These are phyloP conservation scores for Chromobotia macracanthus DNA, from an alignment of 2,797 vertebrate species.

Conservation along the genomic window DNA sequence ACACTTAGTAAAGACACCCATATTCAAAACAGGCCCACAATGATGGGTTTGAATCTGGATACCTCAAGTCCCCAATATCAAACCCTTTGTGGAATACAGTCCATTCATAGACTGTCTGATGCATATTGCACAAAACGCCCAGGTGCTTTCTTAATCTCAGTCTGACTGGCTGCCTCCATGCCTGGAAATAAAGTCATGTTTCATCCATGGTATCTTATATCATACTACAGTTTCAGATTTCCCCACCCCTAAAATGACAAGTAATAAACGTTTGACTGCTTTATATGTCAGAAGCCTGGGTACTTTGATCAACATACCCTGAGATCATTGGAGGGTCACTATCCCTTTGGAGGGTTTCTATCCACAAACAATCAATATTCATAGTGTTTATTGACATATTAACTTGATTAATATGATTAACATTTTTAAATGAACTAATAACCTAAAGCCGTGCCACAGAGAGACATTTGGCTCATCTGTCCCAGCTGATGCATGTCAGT, in stretches of 20 bases:
- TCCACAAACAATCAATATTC: constrained; percentile 19
- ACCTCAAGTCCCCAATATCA: constrained; percentile 22
- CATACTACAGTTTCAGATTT: too few relatives aligned
- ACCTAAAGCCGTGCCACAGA: constrained; percentile 40
- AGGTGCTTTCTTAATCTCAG: constrained; percentile 13
- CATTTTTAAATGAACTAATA: constrained; percentile 35
- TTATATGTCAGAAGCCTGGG: background rate
- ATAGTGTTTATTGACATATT: constrained; percentile 33
- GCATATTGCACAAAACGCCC: constrained; percentile 1
- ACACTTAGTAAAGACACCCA: constrained; percentile 16
- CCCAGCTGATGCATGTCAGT: constrained; percentile 40
- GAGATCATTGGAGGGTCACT: background rate
- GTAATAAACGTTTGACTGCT: too few relatives aligned
- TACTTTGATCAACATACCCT: background rate
- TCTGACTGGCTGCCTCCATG: background rate
- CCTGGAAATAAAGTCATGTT: too few relatives aligned
- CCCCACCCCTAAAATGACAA: too few relatives aligned
- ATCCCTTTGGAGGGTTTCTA: background rate
- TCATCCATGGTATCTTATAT: too few relatives aligned
- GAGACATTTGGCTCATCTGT: constrained; percentile 30
- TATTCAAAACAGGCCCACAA: constrained; percentile 3
- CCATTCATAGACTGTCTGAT: constrained; percentile 9
- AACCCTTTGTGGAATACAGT: too few relatives aligned
- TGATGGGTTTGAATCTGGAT: constrained; percentile 18
- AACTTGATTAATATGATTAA: constrained; percentile 39